Evolutionary conservation across 2,888 invertebrate genomes (phyloP).

Genomic region (Hemicrepidius hirtus): DNA sequence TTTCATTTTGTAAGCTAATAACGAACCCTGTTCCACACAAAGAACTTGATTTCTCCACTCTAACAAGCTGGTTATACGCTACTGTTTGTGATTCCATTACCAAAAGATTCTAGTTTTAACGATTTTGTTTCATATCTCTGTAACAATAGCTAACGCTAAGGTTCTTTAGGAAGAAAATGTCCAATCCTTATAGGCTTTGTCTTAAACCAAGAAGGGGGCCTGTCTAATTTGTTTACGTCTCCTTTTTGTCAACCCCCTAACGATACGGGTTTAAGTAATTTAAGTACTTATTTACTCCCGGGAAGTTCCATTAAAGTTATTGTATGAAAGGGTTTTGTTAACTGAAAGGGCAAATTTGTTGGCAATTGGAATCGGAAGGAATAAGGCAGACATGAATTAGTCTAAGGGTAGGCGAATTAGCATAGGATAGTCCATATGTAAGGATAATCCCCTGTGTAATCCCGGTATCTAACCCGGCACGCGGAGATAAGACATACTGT

Average conservation of each 20-base stretch:
- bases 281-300: constrained; percentile 13
- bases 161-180: no score
- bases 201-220: neutral
- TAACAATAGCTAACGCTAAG: no score
- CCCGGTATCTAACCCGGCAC: constrained; percentile 65
- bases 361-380: constrained; percentile 50
- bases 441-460: constrained; percentile 71
- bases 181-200: neutral
- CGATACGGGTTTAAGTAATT: constrained; percentile 21
- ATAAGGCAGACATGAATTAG: constrained; percentile 51
- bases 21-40: no score
- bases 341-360: constrained; percentile 44
- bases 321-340: constrained; percentile 30
- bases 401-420: constrained; percentile 64
- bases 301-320: constrained; percentile 34
- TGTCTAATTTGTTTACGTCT: constrained; percentile 21
- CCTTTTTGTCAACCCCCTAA: constrained; percentile 16
- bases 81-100: no score
- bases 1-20: no score
- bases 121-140: no score
- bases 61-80: no score
- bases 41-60: no score
- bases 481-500: constrained; percentile 64
- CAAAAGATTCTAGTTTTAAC: no score
- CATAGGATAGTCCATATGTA: constrained; percentile 69